These are phyloP conservation scores for Lasioglossum marginatum DNA, from an alignment of 2,888 invertebrate species.

Conservation along the genomic window DNA sequence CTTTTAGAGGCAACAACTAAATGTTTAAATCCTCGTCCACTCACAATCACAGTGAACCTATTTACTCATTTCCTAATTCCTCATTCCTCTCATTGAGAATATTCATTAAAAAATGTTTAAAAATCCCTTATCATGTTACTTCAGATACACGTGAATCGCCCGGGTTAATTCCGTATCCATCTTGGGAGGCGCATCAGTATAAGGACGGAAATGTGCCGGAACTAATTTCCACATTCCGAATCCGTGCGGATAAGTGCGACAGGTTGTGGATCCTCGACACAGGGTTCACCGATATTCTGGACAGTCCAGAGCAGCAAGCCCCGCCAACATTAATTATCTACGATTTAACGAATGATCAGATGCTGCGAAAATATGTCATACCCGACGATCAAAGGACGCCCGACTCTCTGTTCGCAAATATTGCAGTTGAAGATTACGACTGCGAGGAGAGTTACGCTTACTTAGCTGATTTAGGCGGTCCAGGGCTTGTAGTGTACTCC, in stretches of 20 bases:
- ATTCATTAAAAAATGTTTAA: not conserved
- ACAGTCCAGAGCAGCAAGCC: slow-evolving; percentile 85
- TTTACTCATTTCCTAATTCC: not conserved
- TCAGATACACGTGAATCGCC: slow-evolving; percentile 89
- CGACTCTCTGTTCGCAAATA: slow-evolving; percentile 90
- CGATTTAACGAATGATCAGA: slow-evolving; percentile 89
- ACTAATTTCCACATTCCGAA: slow-evolving; percentile 90
- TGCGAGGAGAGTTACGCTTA: slow-evolving; percentile 91
- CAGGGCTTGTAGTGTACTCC: slow-evolving; percentile 91
- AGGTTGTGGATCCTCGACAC: slow-evolving; percentile 93
- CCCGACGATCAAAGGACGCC: slow-evolving; percentile 88
- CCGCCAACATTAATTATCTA: slow-evolving; percentile 90
- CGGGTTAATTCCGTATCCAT: slow-evolving; percentile 90
- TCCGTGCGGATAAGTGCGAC: slow-evolving; percentile 91
- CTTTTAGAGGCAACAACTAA: too few relatives aligned
- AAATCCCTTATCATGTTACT: not conserved
- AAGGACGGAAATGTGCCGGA: slow-evolving; percentile 86
- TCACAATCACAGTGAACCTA: not conserved
- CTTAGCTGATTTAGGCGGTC: slow-evolving; percentile 89
- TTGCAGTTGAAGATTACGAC: slow-evolving; percentile 90
- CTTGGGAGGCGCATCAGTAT: slow-evolving; percentile 91
- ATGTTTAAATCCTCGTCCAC: too few relatives aligned
- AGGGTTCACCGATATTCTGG: slow-evolving; percentile 88
- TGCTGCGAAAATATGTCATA: slow-evolving; percentile 88
- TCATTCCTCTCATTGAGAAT: not conserved